These are phyloP conservation scores for Geranospiza caerulescens DNA, from an alignment of 2,797 vertebrate species.

Conservation along the genomic window DNA sequence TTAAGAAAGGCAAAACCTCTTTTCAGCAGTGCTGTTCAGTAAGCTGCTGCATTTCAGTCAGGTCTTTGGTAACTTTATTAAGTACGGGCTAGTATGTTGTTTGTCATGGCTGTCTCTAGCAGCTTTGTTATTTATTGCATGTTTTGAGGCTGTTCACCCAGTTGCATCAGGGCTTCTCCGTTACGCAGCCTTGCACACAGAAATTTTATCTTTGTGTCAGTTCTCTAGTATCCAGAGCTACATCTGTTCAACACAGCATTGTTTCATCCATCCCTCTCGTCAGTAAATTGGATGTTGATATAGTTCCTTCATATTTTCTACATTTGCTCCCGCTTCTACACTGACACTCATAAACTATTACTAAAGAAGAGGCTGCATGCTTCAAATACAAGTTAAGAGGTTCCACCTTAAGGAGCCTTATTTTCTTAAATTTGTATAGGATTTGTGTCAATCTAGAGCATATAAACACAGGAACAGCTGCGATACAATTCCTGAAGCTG, in stretches of 20 bases:
- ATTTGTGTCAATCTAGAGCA: background rate
- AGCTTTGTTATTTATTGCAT: background rate
- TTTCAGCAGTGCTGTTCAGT: background rate
- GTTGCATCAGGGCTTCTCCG: fast-evolving
- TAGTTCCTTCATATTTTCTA: fast-evolving
- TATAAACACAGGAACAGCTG: background rate
- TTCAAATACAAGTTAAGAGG: background rate
- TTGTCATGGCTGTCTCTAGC: background rate
- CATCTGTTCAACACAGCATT: background rate
- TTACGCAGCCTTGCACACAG: background rate
- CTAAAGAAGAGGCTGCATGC: background rate
- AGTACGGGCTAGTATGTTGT: no score
- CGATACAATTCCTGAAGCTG: background rate
- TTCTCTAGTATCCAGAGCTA: background rate
- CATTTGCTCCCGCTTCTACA: background rate
- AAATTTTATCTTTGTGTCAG: background rate
- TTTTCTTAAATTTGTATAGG: background rate
- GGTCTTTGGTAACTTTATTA: background rate
- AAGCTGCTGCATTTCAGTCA: background rate
- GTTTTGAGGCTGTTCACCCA: background rate
- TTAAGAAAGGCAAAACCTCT: background rate
- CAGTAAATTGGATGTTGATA: background rate
- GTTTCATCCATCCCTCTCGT: background rate
- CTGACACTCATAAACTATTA: fast-evolving
- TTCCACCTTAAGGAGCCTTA: background rate